Evolutionary conservation across 53 echinoderm and acorn worm species (phyloP).

Genomic region (Zoroaster sp.): DNA sequence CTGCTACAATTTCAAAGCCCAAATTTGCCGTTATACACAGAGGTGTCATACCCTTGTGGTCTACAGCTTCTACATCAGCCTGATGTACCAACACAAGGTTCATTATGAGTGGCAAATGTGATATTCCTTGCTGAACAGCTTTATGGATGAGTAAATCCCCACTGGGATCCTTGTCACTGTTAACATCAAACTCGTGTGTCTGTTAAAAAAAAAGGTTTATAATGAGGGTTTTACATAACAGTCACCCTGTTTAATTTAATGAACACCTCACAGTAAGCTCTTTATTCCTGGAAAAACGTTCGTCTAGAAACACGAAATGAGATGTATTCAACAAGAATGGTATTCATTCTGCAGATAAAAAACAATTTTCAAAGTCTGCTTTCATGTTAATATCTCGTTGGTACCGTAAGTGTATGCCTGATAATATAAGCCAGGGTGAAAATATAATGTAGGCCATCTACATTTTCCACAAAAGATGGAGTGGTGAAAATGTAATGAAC

Average conservation of each 20-base stretch:
- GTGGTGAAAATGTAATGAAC: no score
- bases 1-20: slow-evolving; percentile 68
- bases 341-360: no score
- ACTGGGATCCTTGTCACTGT: slow-evolving; percentile 59
- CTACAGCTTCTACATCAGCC: slow-evolving; percentile 74
- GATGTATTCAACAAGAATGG: no score
- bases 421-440: no score
- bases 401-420: no score
- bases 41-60: slow-evolving; percentile 85
- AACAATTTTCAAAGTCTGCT: no score
- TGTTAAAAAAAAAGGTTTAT: slow-evolving; percentile 11
- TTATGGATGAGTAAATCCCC: slow-evolving; percentile 83
- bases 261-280: background rate
- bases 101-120: slow-evolving; percentile 80
- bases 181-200: slow-evolving; percentile 85
- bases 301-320: no score
- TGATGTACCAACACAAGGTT: slow-evolving; percentile 82
- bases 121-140: slow-evolving; percentile 80
- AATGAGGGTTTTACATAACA: no score
- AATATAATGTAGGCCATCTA: no score
- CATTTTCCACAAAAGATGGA: no score
- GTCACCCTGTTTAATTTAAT: no score
- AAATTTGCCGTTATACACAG: slow-evolving; percentile 82
- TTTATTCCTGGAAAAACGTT: background rate
- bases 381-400: no score